Evolutionary conservation across 2,888 invertebrate genomes (phyloP).

Genomic region (Dimorphilus gyrociliatus): DNA sequence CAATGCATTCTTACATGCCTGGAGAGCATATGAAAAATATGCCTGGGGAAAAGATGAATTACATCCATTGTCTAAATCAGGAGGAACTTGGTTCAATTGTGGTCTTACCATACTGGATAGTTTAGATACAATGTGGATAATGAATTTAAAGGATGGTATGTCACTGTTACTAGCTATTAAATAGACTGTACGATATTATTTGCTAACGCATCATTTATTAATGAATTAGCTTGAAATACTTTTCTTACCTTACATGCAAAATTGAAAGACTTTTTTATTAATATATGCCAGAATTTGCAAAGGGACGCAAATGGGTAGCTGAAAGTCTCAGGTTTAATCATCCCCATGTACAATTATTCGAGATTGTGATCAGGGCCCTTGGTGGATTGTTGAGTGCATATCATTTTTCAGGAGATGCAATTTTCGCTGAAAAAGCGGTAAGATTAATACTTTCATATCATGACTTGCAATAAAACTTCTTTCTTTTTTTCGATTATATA

Average conservation of each 20-base stretch:
- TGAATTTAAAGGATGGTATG: conserved; percentile 73
- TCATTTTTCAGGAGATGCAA: conserved; percentile 68
- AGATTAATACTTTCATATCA: conserved; percentile 12
- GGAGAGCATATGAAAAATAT: conserved; percentile 76
- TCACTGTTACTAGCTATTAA: neutral
- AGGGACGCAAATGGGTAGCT: conserved; percentile 74
- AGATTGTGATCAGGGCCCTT: conserved; percentile 80
- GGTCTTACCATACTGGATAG: conserved; percentile 88
- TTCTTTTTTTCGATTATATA: no score
- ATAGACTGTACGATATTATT: neutral
- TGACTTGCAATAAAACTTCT: no score
- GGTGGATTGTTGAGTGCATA: conserved; percentile 78
- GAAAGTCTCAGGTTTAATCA: conserved; percentile 63
- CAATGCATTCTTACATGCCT: conserved; percentile 75
- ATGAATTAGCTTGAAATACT: no score
- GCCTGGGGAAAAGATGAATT: conserved; percentile 97
- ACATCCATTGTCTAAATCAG: conserved; percentile 66
- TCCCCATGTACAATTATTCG: conserved; percentile 34
- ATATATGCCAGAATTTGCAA: conserved; percentile 22
- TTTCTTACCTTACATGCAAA: no score
- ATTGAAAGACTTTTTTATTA: conserved; percentile 8
- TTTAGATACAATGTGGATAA: conserved; percentile 84
- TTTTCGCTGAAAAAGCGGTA: conserved; percentile 72
- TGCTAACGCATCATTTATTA: neutral
- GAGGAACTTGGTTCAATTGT: conserved; percentile 83